Base-by-base conservation (phyloP, 2,888 invertebrate genomes). In the Phyto melanocephala region DNA sequence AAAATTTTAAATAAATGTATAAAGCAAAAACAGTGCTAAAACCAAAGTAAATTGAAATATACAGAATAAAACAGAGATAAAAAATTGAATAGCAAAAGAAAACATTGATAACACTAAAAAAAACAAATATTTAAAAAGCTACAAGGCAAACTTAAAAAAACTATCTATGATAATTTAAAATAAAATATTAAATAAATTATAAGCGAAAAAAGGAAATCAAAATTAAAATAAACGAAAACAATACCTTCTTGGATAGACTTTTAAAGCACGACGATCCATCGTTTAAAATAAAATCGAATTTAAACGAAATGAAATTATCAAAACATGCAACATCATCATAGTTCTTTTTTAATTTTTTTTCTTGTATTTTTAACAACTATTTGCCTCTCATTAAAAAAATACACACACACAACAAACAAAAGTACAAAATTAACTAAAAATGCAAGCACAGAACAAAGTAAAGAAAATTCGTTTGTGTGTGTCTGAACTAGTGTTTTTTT, bases 201-300 rank as follows among this genome's bases (percentile, higher is more conserved):
- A 40, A 40, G 7, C 8, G 58, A 78, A 37, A 77, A 76, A 58
- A 58, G 17, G 74, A 52, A 70, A 60, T 63, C 17, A 65, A 81
- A 71, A 68, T 35, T 20, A 65, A 70, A 8, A 56, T 60, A 17
- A 68, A 62, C 28, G 50, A 80, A 77, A 77, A 93, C 54, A 94
- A 94, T 94, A 95, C 95, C 95, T 95, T 94, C 95, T 95, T 92
- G 94, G 94, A 94, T 94, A 94, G 93, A 95, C 95, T 93, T 94
- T 94, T 93, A 93, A 94, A 93, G 94, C 94, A 93, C 94, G 94
- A 93, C 94, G 94, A 94, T 95, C 95, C 95, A 95, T 95, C 93
- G 93, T 94, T 93, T 84, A 89, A 93, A 89, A 87, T 87, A 90
- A 90, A 90, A 90, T 88, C 88, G 87, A 87, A 87, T 88, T 89